Conservation (phyloP, 37 sponge, comb jelly and placozoan genomes). For the Halichondria panicea region DNA sequence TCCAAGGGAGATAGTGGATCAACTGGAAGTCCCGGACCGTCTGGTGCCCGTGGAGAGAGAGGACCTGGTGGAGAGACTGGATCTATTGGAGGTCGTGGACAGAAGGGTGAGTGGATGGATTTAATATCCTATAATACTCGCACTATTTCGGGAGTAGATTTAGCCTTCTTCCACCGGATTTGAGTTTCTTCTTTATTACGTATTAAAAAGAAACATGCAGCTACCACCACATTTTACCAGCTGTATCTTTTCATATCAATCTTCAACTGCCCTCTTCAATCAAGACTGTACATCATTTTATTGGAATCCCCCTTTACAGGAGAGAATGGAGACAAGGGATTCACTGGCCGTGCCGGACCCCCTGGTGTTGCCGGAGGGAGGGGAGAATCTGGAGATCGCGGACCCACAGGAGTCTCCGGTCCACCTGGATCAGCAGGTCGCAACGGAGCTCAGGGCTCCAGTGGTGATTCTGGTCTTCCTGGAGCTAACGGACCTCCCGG, state of each 20-base stretch:
- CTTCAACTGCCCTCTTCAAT: neutral
- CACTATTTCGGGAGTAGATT: neutral
- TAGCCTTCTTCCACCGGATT: neutral
- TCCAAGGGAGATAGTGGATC: constrained; percentile 17
- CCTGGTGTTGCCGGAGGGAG: constrained; percentile 11
- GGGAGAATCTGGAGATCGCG: constrained; percentile 38
- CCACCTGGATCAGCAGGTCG: constrained; percentile 50
- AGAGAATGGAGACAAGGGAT: constrained; percentile 51
- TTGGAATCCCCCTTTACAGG: neutral
- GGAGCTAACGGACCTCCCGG: constrained; percentile 58
- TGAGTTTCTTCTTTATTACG: neutral
- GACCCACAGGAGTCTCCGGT: constrained; percentile 51
- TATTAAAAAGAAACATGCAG: neutral
- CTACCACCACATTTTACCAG: too few species aligned
- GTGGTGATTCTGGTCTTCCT: constrained; percentile 12
- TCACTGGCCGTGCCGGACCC: constrained; percentile 26
- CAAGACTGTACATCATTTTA: neutral
- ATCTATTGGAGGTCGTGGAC: constrained; percentile 12
- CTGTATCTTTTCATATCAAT: neutral
- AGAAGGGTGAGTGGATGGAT: constrained; percentile 6
- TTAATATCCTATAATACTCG: neutral
- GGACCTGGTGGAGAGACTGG: constrained; percentile 26
- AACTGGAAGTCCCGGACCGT: constrained; percentile 2
- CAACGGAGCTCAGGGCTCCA: constrained; percentile 26
- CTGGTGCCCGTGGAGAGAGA: constrained; percentile 1